Evolutionary conservation across 2,797 vertebrate genomes (phyloP).

Genomic region (Triplophysa yarkandensis): DNA sequence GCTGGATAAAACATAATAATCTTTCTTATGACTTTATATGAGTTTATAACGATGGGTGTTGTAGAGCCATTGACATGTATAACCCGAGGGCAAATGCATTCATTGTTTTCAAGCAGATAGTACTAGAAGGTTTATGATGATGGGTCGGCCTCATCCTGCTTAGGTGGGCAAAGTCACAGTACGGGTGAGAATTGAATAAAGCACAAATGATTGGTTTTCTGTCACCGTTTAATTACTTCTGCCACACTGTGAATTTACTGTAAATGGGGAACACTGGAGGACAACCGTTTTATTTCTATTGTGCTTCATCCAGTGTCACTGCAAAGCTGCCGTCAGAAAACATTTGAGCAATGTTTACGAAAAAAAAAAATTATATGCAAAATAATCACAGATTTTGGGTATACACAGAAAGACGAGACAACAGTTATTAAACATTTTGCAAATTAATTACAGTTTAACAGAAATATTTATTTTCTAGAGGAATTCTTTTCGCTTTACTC

Average conservation of each 20-base stretch:
- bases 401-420: too few species aligned
- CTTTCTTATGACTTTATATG: too few species aligned
- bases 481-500: too few species aligned
- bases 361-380: too few species aligned
- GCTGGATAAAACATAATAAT: too few species aligned
- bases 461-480: too few species aligned
- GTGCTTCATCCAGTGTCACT: neutral
- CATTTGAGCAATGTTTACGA: too few species aligned
- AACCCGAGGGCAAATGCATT: slow-evolving; percentile 47
- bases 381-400: too few species aligned
- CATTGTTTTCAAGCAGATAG: slow-evolving; percentile 32
- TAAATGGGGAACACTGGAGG: neutral
- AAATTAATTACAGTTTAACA: too few species aligned
- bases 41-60: slow-evolving; percentile 21
- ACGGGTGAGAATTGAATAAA: slow-evolving; percentile 26
- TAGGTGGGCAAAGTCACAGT: slow-evolving; percentile 48
- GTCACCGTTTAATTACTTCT: slow-evolving; percentile 44
- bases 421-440: too few species aligned
- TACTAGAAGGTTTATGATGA: slow-evolving; percentile 50
- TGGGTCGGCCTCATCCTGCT: slow-evolving; percentile 34
- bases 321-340: too few species aligned
- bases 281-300: neutral
- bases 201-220: slow-evolving; percentile 37
- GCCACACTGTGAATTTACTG: neutral
- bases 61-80: slow-evolving; percentile 37